Percentiles rank a stretch among this genome's conserved stretches.
phyloP scores from a whole-genome alignment of 37 sponge, comb jelly and placozoan species.

The Cladorhizidae sp. region DNA sequence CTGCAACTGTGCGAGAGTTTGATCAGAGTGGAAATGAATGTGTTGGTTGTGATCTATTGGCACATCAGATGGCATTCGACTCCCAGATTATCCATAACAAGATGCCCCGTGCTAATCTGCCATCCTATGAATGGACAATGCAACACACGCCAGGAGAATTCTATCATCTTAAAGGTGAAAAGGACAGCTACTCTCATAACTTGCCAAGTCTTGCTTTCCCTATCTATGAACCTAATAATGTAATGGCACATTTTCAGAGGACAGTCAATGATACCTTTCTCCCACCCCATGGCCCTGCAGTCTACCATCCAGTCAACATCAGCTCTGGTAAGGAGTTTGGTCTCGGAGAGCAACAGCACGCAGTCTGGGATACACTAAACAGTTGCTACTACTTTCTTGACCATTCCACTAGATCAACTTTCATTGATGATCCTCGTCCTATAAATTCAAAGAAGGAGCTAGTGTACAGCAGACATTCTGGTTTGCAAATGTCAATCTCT shows the following conservation, averaged over 20 bases:
- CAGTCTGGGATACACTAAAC: slow-evolving; percentile 54
- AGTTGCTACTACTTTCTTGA: slow-evolving; percentile 57
- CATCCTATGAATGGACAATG: slow-evolving; percentile 17
- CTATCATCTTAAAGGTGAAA: slow-evolving; percentile 23
- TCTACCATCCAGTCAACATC: slow-evolving; percentile 40
- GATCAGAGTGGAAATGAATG: not conserved
- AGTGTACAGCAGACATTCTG: slow-evolving; percentile 4
- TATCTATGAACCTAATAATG: not conserved
- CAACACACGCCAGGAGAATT: slow-evolving; percentile 33
- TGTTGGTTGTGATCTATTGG: slow-evolving; percentile 13
- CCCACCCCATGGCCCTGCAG: slow-evolving; percentile 70
- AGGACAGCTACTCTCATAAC: not conserved
- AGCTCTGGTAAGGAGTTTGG: slow-evolving; percentile 74
- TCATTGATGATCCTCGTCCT: slow-evolving; percentile 46
- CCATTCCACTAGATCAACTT: slow-evolving; percentile 27
- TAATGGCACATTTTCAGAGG: not conserved
- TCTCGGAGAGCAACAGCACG: slow-evolving; percentile 42
- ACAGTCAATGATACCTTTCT: slow-evolving; percentile 33
- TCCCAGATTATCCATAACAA: not conserved
- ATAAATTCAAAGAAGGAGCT: not conserved
- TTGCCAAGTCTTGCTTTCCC: not conserved
- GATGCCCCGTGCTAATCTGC: not conserved
- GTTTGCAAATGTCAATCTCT: not conserved
- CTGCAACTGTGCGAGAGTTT: no score
- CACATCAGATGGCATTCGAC: slow-evolving; percentile 19